Conservation (phyloP, 1,140 invertebrate species). For the Meloidogyne chitwoodi region DNA sequence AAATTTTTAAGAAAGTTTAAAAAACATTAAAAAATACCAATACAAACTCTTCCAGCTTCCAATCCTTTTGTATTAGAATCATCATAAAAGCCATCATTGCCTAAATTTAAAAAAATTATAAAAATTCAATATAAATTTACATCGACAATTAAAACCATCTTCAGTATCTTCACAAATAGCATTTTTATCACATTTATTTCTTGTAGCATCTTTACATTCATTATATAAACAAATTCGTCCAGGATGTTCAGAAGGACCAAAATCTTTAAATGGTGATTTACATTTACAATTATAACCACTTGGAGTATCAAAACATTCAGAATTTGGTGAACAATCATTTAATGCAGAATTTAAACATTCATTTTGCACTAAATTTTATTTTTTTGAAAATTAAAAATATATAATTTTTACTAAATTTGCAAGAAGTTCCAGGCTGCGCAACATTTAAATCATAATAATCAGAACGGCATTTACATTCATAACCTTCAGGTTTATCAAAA, state of each 20-base stretch:
- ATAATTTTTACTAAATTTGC: slow-evolving; percentile 31
- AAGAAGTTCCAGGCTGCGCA: slow-evolving; percentile 34
- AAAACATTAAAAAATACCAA: slow-evolving; percentile 22
- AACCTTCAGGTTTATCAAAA: slow-evolving; percentile 46
- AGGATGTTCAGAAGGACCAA: slow-evolving; percentile 63
- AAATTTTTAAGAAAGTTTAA: neutral
- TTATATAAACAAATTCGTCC: slow-evolving; percentile 64
- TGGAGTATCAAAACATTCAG: slow-evolving; percentile 77
- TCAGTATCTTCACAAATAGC: slow-evolving; percentile 15
- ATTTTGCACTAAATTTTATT: slow-evolving; percentile 65
- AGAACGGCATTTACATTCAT: slow-evolving; percentile 30
- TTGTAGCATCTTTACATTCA: slow-evolving; percentile 36
- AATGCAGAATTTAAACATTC: slow-evolving; percentile 78
- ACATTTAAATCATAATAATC: slow-evolving; percentile 42
- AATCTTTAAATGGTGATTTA: slow-evolving; percentile 69
- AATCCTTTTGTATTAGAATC: slow-evolving; percentile 33
- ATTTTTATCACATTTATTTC: slow-evolving; percentile 35
- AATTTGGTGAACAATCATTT: slow-evolving; percentile 81
- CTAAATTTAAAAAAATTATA: neutral
- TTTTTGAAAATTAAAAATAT: neutral
- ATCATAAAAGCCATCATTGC: slow-evolving; percentile 51
- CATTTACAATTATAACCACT: slow-evolving; percentile 83
- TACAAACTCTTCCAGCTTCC: slow-evolving; percentile 51
- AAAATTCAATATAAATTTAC: neutral
- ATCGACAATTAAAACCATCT: slow-evolving; percentile 15